Conservation (phyloP, 2,797 vertebrate species). For the Acipenser oxyrinchus region DNA sequence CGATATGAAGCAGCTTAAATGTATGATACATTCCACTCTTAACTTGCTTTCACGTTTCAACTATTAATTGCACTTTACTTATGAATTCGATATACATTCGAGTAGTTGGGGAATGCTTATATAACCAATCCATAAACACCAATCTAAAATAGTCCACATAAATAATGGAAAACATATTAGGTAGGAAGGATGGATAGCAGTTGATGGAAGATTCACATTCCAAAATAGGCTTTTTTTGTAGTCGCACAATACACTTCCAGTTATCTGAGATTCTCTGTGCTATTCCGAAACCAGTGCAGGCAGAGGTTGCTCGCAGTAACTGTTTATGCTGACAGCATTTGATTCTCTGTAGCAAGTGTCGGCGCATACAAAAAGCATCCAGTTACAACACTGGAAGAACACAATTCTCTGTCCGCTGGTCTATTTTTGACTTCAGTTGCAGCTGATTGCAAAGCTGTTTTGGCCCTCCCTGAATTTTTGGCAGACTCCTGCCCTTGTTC, state of each 20-base stretch:
- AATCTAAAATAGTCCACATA: too few relatives aligned
- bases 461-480: slow-evolving; percentile 46
- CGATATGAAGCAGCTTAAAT: too few relatives aligned
- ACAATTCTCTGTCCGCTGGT: slow-evolving; percentile 65
- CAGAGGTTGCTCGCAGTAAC: slow-evolving; percentile 17
- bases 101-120: too few relatives aligned
- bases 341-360: slow-evolving; percentile 54
- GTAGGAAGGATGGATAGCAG: too few relatives aligned
- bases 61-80: too few relatives aligned
- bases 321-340: slow-evolving; percentile 41
- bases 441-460: slow-evolving; percentile 60
- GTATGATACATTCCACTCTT: too few relatives aligned
- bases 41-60: too few relatives aligned
- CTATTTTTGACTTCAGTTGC: slow-evolving; percentile 78
- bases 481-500: slow-evolving; percentile 44
- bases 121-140: too few relatives aligned
- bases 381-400: slow-evolving; percentile 66
- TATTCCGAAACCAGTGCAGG: background rate
- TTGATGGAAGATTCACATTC: too few relatives aligned
- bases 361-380: slow-evolving; percentile 56
- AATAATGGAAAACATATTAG: too few relatives aligned
- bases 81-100: too few relatives aligned
- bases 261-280: background rate
- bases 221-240: too few relatives aligned
- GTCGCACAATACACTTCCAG: background rate